Evolutionary conservation across 2,113 vertebrate species (phyloP).

Genomic region (Ciconia boyciana): DNA sequence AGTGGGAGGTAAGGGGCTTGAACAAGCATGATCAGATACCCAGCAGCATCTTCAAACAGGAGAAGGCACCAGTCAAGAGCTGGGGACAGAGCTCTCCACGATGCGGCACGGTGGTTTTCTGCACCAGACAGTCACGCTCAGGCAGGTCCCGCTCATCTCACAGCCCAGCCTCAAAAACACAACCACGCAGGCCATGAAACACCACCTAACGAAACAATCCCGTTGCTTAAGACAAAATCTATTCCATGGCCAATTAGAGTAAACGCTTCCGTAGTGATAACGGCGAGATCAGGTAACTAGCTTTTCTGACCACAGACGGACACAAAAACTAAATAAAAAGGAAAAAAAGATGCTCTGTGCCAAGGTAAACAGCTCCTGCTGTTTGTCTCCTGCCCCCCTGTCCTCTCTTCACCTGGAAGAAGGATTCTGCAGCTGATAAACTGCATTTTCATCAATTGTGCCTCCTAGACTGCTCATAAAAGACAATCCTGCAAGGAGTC

Average conservation of each 20-base stretch:
- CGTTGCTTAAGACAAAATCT: background rate
- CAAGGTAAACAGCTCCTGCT: background rate
- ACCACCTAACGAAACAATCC: background rate
- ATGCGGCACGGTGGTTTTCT: accelerated
- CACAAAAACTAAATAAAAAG: background rate
- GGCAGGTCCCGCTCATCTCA: background rate
- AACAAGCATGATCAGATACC: too few relatives aligned
- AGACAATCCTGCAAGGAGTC: background rate
- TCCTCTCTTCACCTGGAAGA: background rate
- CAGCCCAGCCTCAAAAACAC: background rate
- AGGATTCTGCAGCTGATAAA: background rate
- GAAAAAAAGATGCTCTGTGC: background rate
- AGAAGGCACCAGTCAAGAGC: background rate
- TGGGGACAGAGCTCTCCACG: background rate
- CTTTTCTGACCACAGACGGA: background rate
- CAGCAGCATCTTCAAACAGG: background rate
- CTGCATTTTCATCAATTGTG: background rate
- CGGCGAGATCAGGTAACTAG: background rate
- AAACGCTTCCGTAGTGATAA: background rate
- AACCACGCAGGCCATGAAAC: background rate
- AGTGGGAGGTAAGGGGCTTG: background rate
- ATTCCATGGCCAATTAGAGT: background rate
- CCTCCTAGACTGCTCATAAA: background rate
- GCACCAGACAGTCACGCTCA: accelerated
- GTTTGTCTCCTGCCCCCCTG: background rate